Evolutionary conservation across 2,888 invertebrate genomes (phyloP).

Genomic region (Agonopterix alstromeriana): DNA sequence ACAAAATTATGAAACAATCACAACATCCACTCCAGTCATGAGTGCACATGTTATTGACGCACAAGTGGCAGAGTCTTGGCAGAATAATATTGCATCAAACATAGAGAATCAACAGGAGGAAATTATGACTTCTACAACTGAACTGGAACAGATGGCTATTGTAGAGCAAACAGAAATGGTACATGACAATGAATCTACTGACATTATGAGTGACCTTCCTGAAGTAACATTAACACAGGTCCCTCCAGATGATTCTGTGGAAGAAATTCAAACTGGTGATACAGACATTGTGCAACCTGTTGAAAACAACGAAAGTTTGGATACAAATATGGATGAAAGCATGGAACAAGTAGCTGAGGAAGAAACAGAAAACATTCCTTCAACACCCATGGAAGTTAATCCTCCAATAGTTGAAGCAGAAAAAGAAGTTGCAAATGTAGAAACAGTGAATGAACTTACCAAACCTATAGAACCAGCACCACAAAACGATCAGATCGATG

Average conservation of each 20-base stretch:
- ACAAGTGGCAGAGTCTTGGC: slow-evolving; percentile 48
- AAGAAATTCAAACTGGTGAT: slow-evolving; percentile 3
- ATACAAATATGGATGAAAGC: slow-evolving; percentile 8
- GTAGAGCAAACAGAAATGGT: slow-evolving; percentile 10
- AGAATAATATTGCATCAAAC: slow-evolving; percentile 29
- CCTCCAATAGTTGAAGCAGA: slow-evolving; percentile 6
- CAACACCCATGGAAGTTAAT: slow-evolving; percentile 9
- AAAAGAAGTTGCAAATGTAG: slow-evolving; percentile 8
- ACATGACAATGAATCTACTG: slow-evolving; percentile 12
- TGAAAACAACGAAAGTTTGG: slow-evolving; percentile 8
- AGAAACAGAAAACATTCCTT: slow-evolving; percentile 12
- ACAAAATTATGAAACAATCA: slow-evolving; percentile 59
- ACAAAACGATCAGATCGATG: neutral
- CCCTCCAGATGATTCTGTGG: slow-evolving; percentile 9
- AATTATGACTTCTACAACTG: slow-evolving; percentile 14
- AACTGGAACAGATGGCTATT: slow-evolving; percentile 19
- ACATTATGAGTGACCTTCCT: slow-evolving; percentile 25
- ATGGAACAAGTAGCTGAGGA: slow-evolving; percentile 9
- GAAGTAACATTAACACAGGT: slow-evolving; percentile 26
- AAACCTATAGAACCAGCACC: neutral
- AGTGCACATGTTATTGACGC: slow-evolving; percentile 51
- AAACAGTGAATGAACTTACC: neutral
- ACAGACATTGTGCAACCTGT: neutral
- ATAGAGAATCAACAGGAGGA: neutral
- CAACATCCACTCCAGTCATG: slow-evolving; percentile 63